phyloP scores from a whole-genome alignment of 2,113 vertebrate genomes.

The Chloropsis hardwickii region DNA sequence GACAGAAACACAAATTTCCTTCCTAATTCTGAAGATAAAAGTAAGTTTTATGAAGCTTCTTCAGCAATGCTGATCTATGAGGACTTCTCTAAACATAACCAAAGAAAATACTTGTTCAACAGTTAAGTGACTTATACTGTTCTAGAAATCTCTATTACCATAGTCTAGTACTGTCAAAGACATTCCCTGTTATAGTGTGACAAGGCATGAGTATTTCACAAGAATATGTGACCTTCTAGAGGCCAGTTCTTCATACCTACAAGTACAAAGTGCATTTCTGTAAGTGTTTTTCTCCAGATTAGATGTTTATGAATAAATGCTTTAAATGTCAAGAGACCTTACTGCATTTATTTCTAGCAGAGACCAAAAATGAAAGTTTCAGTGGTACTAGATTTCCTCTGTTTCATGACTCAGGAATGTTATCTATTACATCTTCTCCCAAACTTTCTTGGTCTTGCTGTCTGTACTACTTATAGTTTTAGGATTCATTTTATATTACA shows the following conservation, averaged over 20 bases:
- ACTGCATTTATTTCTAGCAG: background rate
- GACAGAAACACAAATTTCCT: background rate
- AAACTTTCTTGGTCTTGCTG: background rate
- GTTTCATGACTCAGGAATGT: background rate
- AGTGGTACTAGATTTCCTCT: background rate
- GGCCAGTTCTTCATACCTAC: background rate
- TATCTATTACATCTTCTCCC: background rate
- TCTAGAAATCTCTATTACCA: background rate
- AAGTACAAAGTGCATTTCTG: background rate
- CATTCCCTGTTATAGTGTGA: background rate
- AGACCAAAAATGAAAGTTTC: background rate
- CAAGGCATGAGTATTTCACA: background rate
- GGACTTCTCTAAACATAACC: background rate
- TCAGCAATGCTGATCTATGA: background rate
- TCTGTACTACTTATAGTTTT: background rate
- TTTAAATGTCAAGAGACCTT: fast-evolving
- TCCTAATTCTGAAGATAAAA: background rate
- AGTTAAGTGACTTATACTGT: background rate
- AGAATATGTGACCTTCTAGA: background rate
- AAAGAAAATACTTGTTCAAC: background rate
- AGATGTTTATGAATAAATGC: background rate
- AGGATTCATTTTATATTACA: background rate
- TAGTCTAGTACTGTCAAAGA: background rate
- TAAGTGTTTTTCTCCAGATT: background rate
- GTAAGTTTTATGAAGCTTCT: background rate